A percentile compares a stretch with the other conserved stretches of the same genome.
These are phyloP conservation scores for Bufo bufo DNA, from an alignment of 2,113 vertebrate species.

Conservation along the genomic window DNA sequence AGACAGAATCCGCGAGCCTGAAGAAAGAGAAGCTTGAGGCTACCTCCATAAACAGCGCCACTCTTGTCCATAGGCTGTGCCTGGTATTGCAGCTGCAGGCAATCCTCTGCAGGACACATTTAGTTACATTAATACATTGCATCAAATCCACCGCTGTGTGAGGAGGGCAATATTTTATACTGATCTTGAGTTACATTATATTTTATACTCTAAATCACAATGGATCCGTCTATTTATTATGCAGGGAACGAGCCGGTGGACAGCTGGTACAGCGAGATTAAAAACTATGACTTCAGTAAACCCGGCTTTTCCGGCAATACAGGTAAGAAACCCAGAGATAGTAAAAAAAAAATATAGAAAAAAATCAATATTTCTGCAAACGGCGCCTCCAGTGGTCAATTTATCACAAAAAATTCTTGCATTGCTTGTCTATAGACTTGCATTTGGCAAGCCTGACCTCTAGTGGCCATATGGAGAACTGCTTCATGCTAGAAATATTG, in stretches of 20 bases:
- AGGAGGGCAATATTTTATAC: no score
- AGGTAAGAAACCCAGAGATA: constrained; percentile 73
- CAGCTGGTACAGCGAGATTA: constrained; percentile 96
- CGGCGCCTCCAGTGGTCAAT: not conserved
- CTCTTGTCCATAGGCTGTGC: no score
- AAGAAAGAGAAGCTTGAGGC: no score
- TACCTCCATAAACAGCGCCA: no score
- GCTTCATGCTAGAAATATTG: not conserved
- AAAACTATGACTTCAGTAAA: constrained; percentile 92
- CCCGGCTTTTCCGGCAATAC: constrained; percentile 94
- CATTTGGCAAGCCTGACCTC: not conserved
- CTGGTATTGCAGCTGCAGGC: no score
- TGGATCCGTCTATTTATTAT: not conserved
- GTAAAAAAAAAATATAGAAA: not conserved
- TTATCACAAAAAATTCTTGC: not conserved
- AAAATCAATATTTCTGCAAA: not conserved
- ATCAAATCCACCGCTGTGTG: no score
- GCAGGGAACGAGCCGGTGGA: constrained; percentile 92
- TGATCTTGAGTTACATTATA: no score
- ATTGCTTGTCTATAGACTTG: not conserved
- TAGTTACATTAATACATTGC: no score
- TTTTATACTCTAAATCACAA: no score
- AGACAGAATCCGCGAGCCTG: no score
- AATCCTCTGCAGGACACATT: no score
- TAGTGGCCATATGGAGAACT: not conserved